Evolutionary conservation across 2,888 invertebrate genomes (phyloP).

Genomic region (Microctonus hyperodae): DNA sequence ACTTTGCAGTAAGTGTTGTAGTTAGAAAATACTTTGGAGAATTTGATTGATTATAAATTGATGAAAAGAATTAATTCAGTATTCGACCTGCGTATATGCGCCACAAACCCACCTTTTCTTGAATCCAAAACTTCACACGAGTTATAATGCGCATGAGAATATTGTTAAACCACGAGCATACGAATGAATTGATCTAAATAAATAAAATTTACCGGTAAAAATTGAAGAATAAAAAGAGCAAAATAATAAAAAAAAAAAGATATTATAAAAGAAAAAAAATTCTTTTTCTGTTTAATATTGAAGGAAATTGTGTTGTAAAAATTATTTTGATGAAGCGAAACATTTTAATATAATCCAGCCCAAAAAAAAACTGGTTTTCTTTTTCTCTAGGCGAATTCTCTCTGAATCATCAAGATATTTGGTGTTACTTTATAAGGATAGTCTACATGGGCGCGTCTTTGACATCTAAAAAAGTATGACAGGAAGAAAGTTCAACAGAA

Average conservation of each 20-base stretch:
- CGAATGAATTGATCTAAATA: slow-evolving; percentile 27
- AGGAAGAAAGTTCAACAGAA: background rate
- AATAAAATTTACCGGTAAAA: background rate
- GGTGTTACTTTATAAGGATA: background rate
- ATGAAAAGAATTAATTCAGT: slow-evolving; percentile 27
- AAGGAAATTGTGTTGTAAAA: background rate
- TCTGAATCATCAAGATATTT: no score
- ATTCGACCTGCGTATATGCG: slow-evolving; percentile 36
- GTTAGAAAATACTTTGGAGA: background rate
- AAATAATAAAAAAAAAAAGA: background rate
- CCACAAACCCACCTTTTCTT: slow-evolving; percentile 36
- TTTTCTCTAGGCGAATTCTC: background rate
- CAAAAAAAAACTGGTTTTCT: background rate
- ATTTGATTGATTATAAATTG: slow-evolving; percentile 19
- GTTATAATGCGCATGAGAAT: background rate
- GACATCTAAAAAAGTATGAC: background rate
- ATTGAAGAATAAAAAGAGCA: background rate
- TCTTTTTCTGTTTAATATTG: background rate
- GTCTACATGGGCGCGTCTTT: background rate
- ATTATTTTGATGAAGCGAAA: background rate
- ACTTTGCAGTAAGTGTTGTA: background rate
- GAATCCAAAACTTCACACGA: background rate
- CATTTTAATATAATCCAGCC: background rate
- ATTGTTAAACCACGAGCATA: slow-evolving; percentile 24
- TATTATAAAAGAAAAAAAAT: background rate